Conservation (phyloP, 2,888 invertebrate genomes). For the Oegoconia quadripuncta region DNA sequence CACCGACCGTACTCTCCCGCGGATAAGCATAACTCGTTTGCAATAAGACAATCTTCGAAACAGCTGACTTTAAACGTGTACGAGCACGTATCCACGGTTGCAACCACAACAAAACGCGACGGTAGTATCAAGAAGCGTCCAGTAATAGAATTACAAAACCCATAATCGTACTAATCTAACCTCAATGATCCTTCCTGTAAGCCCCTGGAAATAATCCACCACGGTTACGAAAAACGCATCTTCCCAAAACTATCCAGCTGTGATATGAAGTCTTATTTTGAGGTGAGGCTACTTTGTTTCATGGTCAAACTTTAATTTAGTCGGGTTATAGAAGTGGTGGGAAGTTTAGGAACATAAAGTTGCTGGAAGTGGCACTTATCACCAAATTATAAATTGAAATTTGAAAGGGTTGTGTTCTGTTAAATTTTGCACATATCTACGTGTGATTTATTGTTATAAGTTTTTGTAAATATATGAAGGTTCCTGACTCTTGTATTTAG, state of each 20-base stretch:
- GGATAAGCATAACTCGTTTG: too few species aligned
- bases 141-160: constrained; percentile 47
- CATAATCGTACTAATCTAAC: constrained; percentile 49
- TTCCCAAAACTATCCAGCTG: constrained; percentile 22
- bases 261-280: constrained; percentile 29
- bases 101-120: constrained; percentile 15
- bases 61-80: too few species aligned
- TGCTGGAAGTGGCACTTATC: constrained; percentile 18
- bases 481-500: too few species aligned
- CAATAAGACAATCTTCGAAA: too few species aligned
- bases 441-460: too few species aligned
- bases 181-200: constrained; percentile 38
- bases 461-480: too few species aligned
- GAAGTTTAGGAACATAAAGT: constrained; percentile 25
- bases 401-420: too few species aligned
- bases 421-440: too few species aligned
- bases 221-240: constrained; percentile 26
- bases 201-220: constrained; percentile 37
- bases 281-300: constrained; percentile 17
- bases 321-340: constrained; percentile 30
- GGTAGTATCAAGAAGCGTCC: constrained; percentile 12
- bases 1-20: too few species aligned
- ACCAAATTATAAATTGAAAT: too few species aligned
- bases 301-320: constrained; percentile 36
- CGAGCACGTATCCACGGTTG: too few species aligned